phyloP scores from a whole-genome alignment of 2,888 invertebrate species.

The Neoaliturus tenellus region DNA sequence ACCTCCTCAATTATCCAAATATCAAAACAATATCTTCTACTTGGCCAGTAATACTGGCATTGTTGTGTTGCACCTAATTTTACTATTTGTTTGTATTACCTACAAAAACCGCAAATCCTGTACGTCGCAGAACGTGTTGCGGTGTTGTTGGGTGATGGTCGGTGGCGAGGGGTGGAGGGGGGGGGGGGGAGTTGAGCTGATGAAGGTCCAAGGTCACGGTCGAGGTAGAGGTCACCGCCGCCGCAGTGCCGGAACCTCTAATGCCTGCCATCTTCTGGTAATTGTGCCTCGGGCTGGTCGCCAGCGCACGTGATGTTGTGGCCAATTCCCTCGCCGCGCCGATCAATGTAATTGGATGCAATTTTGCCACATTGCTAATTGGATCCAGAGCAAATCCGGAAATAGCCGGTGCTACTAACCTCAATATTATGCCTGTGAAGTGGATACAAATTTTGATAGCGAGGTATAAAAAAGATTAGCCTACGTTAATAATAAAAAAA shows the following conservation, averaged over 20 bases:
- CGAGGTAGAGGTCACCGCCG: neutral
- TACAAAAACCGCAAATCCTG: neutral
- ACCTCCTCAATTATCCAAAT: too few species aligned
- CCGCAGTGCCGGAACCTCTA: slow-evolving; percentile 27
- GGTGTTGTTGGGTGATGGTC: too few species aligned
- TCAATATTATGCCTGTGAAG: too few species aligned
- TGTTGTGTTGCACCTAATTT: too few species aligned
- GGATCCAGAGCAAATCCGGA: neutral
- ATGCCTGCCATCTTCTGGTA: neutral
- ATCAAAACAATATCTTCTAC: too few species aligned
- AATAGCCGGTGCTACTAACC: neutral
- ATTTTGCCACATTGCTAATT: neutral
- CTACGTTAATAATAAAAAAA: too few species aligned
- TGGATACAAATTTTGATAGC: too few species aligned
- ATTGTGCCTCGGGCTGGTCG: neutral
- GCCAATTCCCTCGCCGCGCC: neutral
- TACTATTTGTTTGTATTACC: too few species aligned
- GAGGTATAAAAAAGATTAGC: too few species aligned
- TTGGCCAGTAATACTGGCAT: too few species aligned
- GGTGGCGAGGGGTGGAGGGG: neutral
- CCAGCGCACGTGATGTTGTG: neutral
- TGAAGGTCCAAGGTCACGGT: neutral
- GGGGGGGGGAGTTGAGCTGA: neutral
- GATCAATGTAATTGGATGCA: neutral
- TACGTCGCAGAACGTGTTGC: too few species aligned